Conservation (phyloP, 2,888 invertebrate species). For the Helicoverpa assulta region DNA sequence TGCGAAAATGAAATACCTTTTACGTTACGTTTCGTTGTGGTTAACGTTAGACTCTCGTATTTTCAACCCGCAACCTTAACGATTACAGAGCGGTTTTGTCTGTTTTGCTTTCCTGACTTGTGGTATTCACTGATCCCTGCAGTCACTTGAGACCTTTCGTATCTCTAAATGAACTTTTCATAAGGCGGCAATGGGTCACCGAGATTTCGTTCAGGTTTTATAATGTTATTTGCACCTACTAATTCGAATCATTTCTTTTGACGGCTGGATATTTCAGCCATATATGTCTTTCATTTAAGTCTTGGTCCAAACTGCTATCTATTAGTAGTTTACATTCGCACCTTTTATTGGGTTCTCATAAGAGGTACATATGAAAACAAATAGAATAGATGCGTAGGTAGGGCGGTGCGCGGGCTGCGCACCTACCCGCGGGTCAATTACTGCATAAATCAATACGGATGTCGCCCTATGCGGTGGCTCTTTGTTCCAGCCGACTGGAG, state of each 20-base stretch:
- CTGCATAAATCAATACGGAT: conserved; percentile 87
- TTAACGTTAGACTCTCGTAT: conserved; percentile 63
- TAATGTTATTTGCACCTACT: conserved; percentile 31
- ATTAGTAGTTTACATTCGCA: conserved; percentile 6
- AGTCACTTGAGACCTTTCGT: conserved; percentile 70
- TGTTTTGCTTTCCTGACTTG: conserved; percentile 69
- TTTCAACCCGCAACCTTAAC: conserved; percentile 66
- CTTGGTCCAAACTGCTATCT: conserved; percentile 9
- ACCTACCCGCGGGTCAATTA: conserved; percentile 86
- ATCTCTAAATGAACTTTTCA: conserved; percentile 76
- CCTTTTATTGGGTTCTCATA: conserved; percentile 52
- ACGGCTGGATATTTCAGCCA: conserved; percentile 10
- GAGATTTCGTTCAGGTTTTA: conserved; percentile 56
- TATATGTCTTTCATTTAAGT: not conserved
- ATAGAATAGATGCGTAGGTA: conserved; percentile 78
- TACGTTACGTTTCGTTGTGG: conserved; percentile 67
- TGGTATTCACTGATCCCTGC: conserved; percentile 66
- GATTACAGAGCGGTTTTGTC: conserved; percentile 67
- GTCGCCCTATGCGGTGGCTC: conserved; percentile 84
- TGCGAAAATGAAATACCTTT: conserved; percentile 67
- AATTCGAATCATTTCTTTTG: conserved; percentile 40
- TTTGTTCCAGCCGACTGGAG: conserved; percentile 87
- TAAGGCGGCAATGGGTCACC: conserved; percentile 76
- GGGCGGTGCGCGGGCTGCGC: conserved; percentile 80
- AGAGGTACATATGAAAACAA: conserved; percentile 72